Base-by-base conservation (phyloP, 1,140 invertebrate species). In the Druon quercuslanigerum region DNA sequence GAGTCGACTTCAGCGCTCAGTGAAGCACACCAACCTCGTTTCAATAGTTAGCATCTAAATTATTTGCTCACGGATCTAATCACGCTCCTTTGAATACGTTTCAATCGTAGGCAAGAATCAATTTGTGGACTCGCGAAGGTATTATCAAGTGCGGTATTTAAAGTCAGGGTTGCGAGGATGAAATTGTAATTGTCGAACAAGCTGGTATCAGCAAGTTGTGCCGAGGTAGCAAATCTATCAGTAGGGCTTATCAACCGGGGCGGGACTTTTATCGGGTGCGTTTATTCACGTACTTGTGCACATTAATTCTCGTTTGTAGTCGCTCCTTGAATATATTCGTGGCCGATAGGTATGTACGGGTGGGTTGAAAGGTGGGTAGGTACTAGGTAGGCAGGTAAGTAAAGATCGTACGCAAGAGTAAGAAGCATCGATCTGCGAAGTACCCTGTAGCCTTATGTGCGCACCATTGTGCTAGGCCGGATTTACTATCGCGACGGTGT, bases 371-470 rank as follows among this genome's bases (percentile, higher is more conserved):
- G 80, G 80, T 80, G 80, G 83, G 77, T 76, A 78, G 79, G 78
- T 79, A 76, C 76, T 76, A 78, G 79, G 78, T 79, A 76, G 60
- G 17, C 33, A 70, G 17, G 12, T 72, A 72, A 33, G 72, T 77
- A 79, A 80, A 82, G 80, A 84, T 82, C 82, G 76, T 82, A 84
- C 79, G 77, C 83, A 77, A 82, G 83, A 82, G 81, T 86, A 86
- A 86, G 84, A 85, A 82, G 84, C 85, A 87, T 87, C 84, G 86
- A 86, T 87, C 86, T 83, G 84, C 86, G 78, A 87, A 87, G 85
- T 84, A 82, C 84, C 80, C 84, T 83, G 80, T 85, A 85, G 79
- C 78, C 79, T 79, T 73, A 57, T 73, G 79, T 66, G 54, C 83
- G 81, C 81, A 78, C 82, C 84, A 84, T 86, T 87, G 85, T 84